phyloP scores from a whole-genome alignment of 2,888 invertebrate species.

The Chesias legatella region DNA sequence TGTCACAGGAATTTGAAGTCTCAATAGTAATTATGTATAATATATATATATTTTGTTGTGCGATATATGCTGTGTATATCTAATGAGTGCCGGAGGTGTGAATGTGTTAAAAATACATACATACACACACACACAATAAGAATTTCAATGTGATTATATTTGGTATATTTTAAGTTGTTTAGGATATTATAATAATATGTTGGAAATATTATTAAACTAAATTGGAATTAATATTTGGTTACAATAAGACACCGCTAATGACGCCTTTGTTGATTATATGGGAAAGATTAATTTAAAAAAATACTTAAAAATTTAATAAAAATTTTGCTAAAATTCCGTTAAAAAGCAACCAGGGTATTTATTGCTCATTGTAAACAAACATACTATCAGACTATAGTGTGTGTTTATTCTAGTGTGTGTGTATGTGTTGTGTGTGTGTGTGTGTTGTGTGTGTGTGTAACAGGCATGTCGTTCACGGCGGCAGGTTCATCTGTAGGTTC shows the following conservation, averaged over 20 bases:
- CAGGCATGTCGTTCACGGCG: conserved; percentile 53
- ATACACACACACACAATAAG: conserved; percentile 20
- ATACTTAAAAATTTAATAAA: too few species aligned
- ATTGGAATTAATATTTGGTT: too few species aligned
- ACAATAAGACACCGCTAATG: too few species aligned
- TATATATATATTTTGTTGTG: conserved; percentile 21
- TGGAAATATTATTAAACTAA: too few species aligned
- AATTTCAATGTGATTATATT: background rate
- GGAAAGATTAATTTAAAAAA: too few species aligned
- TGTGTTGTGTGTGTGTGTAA: conserved; percentile 16
- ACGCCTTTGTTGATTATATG: too few species aligned
- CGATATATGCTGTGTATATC: conserved; percentile 19
- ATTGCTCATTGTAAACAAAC: too few species aligned
- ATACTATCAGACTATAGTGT: background rate
- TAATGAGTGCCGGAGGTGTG: conserved; percentile 16
- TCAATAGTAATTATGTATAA: conserved; percentile 4
- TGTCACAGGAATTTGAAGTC: conserved; percentile 24
- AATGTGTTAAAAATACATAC: conserved; percentile 5
- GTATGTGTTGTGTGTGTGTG: conserved; percentile 11
- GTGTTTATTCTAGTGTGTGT: background rate
- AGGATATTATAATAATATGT: too few species aligned
- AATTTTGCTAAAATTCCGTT: too few species aligned
- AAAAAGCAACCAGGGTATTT: too few species aligned
- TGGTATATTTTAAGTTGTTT: too few species aligned
- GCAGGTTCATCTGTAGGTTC: conserved; percentile 72